phyloP scores from a whole-genome alignment of 1,140 invertebrate species.

The Archivesica marissinica region DNA sequence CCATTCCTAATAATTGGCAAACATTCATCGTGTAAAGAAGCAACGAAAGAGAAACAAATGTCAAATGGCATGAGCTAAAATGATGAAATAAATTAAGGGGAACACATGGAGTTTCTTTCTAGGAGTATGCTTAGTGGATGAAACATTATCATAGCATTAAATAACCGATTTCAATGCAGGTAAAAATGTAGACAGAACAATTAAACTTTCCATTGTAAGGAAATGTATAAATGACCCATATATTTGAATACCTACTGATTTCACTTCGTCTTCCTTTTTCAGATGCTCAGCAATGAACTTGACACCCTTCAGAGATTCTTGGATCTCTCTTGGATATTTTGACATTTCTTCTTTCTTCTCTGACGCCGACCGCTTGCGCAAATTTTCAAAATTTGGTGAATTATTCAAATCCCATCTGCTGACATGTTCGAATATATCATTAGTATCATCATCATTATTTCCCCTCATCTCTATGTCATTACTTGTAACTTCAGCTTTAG shows the following conservation, averaged over 20 bases:
- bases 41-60: too few relatives aligned
- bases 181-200: too few relatives aligned
- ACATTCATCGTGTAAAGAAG: too few relatives aligned
- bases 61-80: too few relatives aligned
- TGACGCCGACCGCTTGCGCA: neutral
- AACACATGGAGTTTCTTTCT: too few relatives aligned
- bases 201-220: too few relatives aligned
- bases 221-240: too few relatives aligned
- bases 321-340: constrained; percentile 88
- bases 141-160: too few relatives aligned
- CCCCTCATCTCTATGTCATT: neutral
- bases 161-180: too few relatives aligned
- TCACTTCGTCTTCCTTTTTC: constrained; percentile 85
- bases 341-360: constrained; percentile 14
- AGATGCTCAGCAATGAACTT: constrained; percentile 98
- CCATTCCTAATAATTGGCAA: too few relatives aligned
- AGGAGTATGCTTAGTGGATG: too few relatives aligned
- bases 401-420: neutral
- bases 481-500: neutral
- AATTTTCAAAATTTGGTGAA: constrained; percentile 30
- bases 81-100: too few relatives aligned
- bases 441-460: neutral
- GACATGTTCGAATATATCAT: neutral
- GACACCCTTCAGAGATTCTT: constrained; percentile 95
- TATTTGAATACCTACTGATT: constrained; percentile 73